Conservation (phyloP, 2,113 vertebrate species). For the Psittacara wagleri region DNA sequence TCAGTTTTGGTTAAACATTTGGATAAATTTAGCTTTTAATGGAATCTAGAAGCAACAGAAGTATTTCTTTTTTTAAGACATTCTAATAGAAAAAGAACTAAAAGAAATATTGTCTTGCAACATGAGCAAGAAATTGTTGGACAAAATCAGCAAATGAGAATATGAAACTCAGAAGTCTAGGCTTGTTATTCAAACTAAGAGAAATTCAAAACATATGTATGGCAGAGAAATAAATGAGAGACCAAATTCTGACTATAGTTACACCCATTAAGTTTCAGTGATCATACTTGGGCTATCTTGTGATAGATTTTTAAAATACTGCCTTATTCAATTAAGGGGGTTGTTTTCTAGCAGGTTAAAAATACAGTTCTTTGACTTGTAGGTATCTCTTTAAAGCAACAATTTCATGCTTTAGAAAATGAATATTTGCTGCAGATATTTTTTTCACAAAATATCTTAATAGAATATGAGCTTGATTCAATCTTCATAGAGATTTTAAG, state of each 20-base stretch:
- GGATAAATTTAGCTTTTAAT: neutral
- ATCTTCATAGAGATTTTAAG: neutral
- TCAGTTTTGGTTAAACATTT: neutral
- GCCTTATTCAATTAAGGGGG: neutral
- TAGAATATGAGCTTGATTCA: neutral
- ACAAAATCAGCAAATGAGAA: neutral
- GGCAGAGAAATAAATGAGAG: neutral
- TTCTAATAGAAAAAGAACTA: neutral
- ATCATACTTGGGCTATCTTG: neutral
- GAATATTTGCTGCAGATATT: neutral
- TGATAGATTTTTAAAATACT: neutral
- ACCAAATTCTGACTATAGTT: neutral
- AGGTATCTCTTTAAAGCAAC: neutral
- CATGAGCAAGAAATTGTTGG: neutral
- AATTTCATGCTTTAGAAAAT: neutral
- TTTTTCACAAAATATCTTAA: neutral
- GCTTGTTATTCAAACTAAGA: neutral
- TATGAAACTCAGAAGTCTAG: neutral
- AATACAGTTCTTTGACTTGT: neutral
- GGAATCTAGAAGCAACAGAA: neutral
- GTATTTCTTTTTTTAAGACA: neutral
- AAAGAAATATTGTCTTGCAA: neutral
- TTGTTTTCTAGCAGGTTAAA: neutral
- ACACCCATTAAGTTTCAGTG: neutral
- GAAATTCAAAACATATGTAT: constrained; percentile 20